Evolutionary conservation across 1,140 invertebrate species (phyloP), one percentile per base, ranked within the genome.

Genomic region (Drosophila nigrodunni): DNA sequence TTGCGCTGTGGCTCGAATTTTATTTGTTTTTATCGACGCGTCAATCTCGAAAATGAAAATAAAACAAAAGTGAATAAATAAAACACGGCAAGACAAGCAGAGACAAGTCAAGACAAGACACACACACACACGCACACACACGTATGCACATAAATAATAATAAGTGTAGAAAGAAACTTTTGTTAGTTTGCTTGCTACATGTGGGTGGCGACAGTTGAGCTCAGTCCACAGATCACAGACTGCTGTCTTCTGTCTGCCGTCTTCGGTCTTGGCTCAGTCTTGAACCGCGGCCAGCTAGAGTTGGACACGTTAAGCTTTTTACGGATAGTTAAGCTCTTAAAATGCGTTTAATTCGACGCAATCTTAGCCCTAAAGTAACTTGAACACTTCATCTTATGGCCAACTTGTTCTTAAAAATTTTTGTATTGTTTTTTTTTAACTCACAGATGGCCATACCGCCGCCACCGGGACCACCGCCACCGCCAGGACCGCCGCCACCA

Each of bases 401-500:
- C 43, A 34, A 52, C 1, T 41, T 41, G 4, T 4, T 44, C 2
- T 44, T 11, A 37, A n/a, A 6, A n/a, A 21, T 41, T 44, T 21
- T 39, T 30, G 11, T 34, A 47, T 8, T 39, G 15, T 7, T 2
- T 3, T 35, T 52, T 7, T 37, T 4, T 15, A 37, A 5, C 30
- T 80, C 79, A 1, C 21, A 92, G 82, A 94, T 94, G 93, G 93
- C 93, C 49, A 93, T 92, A 66, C 94, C 94, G 62, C 94, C 94
- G 37, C 94, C 94, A 30, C 94, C 94, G 25, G 93, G 93, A 18
- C 94, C 94, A 10, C 94, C 94, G 81, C 95, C 95, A 59, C 94
- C 95, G 21, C 95, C 95, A 50, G 93, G 94, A n/a, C 95, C 93
- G 77, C 96, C 94, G 74, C 95, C 93, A 70, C 93, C 93, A 49